Evolutionary conservation across 2,113 vertebrate genomes (phyloP).

Genomic region (Carollia perspicillata): DNA sequence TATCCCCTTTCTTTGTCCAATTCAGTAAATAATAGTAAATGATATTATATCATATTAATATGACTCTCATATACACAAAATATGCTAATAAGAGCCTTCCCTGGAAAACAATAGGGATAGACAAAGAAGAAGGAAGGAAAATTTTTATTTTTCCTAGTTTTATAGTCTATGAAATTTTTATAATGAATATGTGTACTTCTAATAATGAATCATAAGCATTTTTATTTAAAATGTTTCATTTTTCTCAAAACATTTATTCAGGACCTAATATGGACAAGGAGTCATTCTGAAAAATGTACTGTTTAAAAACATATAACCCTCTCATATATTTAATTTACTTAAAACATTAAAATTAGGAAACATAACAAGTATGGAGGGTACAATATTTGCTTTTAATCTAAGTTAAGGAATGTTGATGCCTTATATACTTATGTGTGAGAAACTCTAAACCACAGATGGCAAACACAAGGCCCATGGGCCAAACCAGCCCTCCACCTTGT

Average conservation of each 20-base stretch:
- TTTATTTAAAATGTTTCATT: not conserved
- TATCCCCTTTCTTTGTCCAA: not conserved
- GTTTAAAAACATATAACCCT: not conserved
- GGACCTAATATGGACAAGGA: not conserved
- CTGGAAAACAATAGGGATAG: not conserved
- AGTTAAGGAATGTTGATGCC: not conserved
- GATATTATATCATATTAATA: not conserved
- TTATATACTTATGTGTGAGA: not conserved
- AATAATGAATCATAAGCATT: not conserved
- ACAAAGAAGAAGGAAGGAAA: not conserved
- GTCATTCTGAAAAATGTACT: not conserved
- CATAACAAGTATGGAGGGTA: not conserved
- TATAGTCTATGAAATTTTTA: not conserved
- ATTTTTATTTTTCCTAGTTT: not conserved
- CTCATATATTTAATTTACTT: not conserved
- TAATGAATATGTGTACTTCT: not conserved
- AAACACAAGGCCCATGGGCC: too few relatives aligned
- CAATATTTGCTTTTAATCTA: not conserved
- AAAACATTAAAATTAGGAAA: not conserved
- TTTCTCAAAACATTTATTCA: not conserved
- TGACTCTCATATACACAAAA: not conserved
- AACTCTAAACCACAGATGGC: not conserved
- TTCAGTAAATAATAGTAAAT: not conserved
- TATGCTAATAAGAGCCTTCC: not conserved
- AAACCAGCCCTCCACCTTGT: too few relatives aligned